Evolutionary conservation across 2,888 invertebrate species (phyloP), one percentile per base, ranked within the genome.

Genomic region (Anoncus sp.): DNA sequence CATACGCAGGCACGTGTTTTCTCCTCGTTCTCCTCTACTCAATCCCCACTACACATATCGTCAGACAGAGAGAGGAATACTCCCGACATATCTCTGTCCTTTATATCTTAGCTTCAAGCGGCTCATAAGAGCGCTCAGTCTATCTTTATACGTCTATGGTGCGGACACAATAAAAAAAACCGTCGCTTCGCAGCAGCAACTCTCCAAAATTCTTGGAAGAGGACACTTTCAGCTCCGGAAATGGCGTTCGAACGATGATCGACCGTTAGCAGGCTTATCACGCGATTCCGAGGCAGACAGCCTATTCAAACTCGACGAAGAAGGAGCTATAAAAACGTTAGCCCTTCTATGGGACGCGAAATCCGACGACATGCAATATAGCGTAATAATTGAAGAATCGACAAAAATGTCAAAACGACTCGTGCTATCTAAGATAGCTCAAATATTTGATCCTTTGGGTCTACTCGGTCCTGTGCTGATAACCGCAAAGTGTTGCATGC

Each of bases 401-500:
- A n/a, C n/a, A 0, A 57, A 22, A 4, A 22, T 53, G 0, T 82
- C 77, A 0, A 81, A 81, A 43, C 31, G 76, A 9, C 14, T 31
- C 24, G 62, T 74, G 4, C 35, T 81, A 9, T 81, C 78, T 0
- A 57, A 57, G 24, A 78, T 79, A 3, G 76, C 74, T 2, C 63
- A 65, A 27, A 76, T 81, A 1, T 81, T 74, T 12, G 78, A 81
- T 35, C 81, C 71, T 1, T 24, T 81, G 14, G 78, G 81, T 7
- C 31, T 81, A 7, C n/a, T 78, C 0, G 69, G 66, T 6, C 80
- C 80, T 5, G 45, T 78, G 1, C 14, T 74, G 1, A 62, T 81
- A 1, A 49, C 10, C 1, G 74, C 73, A n/a, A 78, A 81, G n/a
- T n/a, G n/a, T n/a, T n/a, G n/a, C n/a, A 10, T 45, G 18, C 14